Conservation (phyloP, 2,797 vertebrate species). For the Borostomias antarcticus region DNA sequence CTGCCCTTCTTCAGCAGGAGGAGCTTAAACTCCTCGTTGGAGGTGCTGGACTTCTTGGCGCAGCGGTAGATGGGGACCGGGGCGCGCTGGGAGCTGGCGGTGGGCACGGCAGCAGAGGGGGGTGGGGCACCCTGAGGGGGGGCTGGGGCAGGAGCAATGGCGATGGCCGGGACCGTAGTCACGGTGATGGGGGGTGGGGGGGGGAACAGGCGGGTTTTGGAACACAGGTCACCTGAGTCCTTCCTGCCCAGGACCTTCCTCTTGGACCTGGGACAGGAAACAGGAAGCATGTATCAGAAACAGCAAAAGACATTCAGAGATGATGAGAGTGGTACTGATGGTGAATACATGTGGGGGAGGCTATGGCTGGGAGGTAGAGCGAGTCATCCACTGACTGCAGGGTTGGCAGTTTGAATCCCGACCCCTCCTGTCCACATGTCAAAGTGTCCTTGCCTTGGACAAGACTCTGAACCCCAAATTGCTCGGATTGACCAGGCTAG, state of each 20-base stretch:
- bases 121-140: conserved; percentile 48
- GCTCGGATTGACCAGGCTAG: too few relatives aligned
- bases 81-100: conserved; percentile 83
- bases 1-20: conserved; percentile 96
- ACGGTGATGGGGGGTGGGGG: conserved; percentile 64
- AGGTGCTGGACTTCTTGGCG: conserved; percentile 97
- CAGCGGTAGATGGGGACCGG: conserved; percentile 96
- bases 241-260: conserved; percentile 97
- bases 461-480: too few relatives aligned
- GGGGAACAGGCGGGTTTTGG: conserved; percentile 83
- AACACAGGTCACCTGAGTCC: conserved; percentile 90
- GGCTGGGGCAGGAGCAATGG: conserved; percentile 74
- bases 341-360: too few relatives aligned
- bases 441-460: too few relatives aligned
- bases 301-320: too few relatives aligned
- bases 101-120: conserved; percentile 42
- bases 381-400: too few relatives aligned
- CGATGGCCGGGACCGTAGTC: conserved; percentile 80
- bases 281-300: too few relatives aligned
- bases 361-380: too few relatives aligned
- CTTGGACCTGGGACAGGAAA: conserved; percentile 86
- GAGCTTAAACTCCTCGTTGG: conserved; percentile 97
- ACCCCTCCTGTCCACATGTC: too few relatives aligned
- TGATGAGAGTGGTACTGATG: too few relatives aligned
- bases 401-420: too few relatives aligned